Base-by-base conservation (phyloP, 2,113 vertebrate species). In the Pollimyrus isidori region DNA sequence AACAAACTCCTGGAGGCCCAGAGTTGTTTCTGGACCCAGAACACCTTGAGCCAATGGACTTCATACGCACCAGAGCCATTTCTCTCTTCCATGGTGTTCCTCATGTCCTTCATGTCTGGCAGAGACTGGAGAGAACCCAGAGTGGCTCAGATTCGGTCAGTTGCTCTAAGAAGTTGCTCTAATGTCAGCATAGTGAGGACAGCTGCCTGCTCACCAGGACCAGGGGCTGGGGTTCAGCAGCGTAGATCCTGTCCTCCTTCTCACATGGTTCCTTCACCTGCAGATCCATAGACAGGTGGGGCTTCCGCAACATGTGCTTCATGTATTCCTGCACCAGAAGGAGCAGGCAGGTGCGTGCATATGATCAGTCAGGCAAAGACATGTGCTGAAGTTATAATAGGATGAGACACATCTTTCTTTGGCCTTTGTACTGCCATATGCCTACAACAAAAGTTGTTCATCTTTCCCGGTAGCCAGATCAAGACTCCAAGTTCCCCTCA, bases 211-310 rank as follows among this genome's bases (percentile, higher is more conserved):
- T 95, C 89, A 99, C 98, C 92, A 92, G 95, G 17, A 97, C 92
- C 10, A 94, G 89, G 85, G 94, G 93, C 56, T 97, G 94, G 42
- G 98, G 95, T 48, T 95, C 93, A 4, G 94, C 93, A 26, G 97
- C 95, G 0, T 92, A 95, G 84, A 90, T 88, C 26, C 90, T 93
- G 91, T 98, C 96, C 52, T 96, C 94, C 86, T 95, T 92, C 0
- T 94, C 94, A 89, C 95, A 95, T 90, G 96, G 97, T 39, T 97
- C 97, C 93, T 97, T 98, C 49, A 97, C 73, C 11, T 93, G 94
- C 92, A 96, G 95, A 69, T 97, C 94, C 89, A 96, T 95, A 17
- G 93, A 92, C 13, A 93, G 93, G 88, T 94, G 92, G 92, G 97
- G 95, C 90, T 94, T 95, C 90, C 94, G 94, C 90, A 98, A 94